These are phyloP conservation scores for Acipenser ruthenus DNA, from an alignment of 2,797 vertebrate species.

Conservation along the genomic window DNA sequence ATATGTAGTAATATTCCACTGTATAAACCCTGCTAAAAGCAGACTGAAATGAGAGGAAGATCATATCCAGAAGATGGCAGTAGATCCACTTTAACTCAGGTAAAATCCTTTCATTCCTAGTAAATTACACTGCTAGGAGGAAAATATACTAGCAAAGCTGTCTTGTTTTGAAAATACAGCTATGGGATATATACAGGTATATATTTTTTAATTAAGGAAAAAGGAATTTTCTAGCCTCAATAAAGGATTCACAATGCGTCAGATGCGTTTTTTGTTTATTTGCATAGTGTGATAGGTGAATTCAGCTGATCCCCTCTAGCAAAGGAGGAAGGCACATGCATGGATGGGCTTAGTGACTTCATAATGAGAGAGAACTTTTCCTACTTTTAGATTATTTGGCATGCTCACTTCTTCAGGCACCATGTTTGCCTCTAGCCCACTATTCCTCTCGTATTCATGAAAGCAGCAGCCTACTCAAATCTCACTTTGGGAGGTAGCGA, in stretches of 20 bases:
- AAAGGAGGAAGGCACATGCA: neutral
- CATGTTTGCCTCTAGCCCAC: neutral
- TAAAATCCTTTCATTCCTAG: neutral
- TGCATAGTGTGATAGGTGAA: neutral
- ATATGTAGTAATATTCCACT: too few species aligned
- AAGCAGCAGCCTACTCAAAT: neutral
- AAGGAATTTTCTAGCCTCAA: neutral
- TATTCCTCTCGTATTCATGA: neutral
- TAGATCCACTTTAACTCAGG: too few species aligned
- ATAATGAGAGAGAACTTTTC: constrained; percentile 2
- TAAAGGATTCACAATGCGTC: neutral
- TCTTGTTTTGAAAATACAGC: constrained; percentile 12
- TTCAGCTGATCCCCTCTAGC: neutral
- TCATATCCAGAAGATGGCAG: constrained; percentile 22
- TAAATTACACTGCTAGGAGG: neutral
- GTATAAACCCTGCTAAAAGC: too few species aligned
- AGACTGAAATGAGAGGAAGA: neutral
- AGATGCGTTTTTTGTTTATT: neutral
- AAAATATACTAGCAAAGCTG: too few species aligned
- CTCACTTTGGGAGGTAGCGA: neutral
- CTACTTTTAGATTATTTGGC: neutral
- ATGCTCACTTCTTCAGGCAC: neutral
- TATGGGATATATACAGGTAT: constrained; percentile 20
- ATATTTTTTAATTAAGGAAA: neutral
- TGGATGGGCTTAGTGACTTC: constrained; percentile 1